Base-by-base conservation (phyloP, 2,113 vertebrate species). In the Haliaeetus leucogaster region DNA sequence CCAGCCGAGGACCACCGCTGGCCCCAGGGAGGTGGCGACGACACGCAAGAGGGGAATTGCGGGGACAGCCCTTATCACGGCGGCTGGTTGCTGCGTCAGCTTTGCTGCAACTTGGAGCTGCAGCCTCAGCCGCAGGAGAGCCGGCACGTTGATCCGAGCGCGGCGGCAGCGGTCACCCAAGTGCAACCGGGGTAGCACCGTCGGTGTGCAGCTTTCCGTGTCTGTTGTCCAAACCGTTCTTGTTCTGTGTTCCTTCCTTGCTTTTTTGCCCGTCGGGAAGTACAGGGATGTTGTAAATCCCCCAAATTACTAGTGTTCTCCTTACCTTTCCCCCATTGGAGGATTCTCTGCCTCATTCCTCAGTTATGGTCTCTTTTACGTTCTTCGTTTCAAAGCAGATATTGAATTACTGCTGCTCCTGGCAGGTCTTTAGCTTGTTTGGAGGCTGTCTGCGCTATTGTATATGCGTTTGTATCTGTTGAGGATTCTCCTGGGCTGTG, bases 111-210 rank as follows among this genome's bases (percentile, higher is more conserved):
- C 67, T 71, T 59, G 70, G 55, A 95, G 26, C 34, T 29, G 15
- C 43, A 65, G 3, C 16, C 32, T 48, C 29, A 36, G 32, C 34
- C 25, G 7, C 9, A 0, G 36, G 26, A 83, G 59, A 84, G 14
- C 29, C 0, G 1, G 25, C 36, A 13, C 3, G 0, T 14, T 70
- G 68, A 6, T 32, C 50, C 38, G 13, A 68, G 50, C 3, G 2
- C 30, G 29, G 76, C 38, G 25, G 13, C 30, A 65, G 23, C 14
- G 43, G 18, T 68, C 38, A 55, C 6, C 14, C n/a, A 27, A 7
- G 10, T 2, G 3, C 34, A 61, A 15, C 38, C 1, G 5, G 56
- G 73, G 40, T 12, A 52, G 38, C 17, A 13, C 47, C 56, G 29
- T 26, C 2, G 1, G 9, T 61, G 27, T 36, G 43, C 43, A 87